Base-by-base conservation (phyloP, 1,140 invertebrate species). In the Scaptomyza hsui region DNA sequence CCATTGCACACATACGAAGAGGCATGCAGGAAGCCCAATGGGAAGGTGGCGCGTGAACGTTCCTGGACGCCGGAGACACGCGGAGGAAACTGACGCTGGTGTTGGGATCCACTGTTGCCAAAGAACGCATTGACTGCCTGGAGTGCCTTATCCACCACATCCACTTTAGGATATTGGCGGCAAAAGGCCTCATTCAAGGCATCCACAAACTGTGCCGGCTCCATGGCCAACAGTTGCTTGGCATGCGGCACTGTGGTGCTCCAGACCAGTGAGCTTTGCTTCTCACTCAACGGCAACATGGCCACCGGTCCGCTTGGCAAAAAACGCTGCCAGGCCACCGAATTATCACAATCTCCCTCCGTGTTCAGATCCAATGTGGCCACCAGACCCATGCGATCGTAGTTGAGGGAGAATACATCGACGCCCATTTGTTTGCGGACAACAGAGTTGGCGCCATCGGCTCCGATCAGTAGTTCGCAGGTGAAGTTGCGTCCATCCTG, bases 291-390 rank as follows among this genome's bases (percentile, higher is more conserved):
- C 92, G 98, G 98, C 35, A 99, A 92, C 29, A 99, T 89, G 12
- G 98, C 98, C 26, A 99, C 94, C 0, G 98, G 97, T 3, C 98
- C 98, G 15, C 93, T 95, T 1, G 97, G 96, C 57, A 99, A 92
- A 92, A 99, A 99, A 67, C 97, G 94, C 92, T 99, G 98, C 98
- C 98, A 99, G 0, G 98, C 98, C 29, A 97, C 96, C 35, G 93
- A 93, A 91, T 98, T 98, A 63, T 95, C 94, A 18, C 72, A 81
- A 53, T 78, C 77, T 7, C 75, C 71, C 89, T 97, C 95, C 1
- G 13, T 5, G 18, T 93, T 93, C 62, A 98, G 91, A 68, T 96
- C 91, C 15, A 99, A 90, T 0, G 97, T 98, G 4, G 97, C 97
- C 10, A 99, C 98, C 35, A 99, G 93, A 18, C 95, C 97, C 93